Percentiles rank a stretch among this genome's conserved stretches.
phyloP scores from a whole-genome alignment of 2,888 invertebrate genomes.

The Drosophila ustulata region DNA sequence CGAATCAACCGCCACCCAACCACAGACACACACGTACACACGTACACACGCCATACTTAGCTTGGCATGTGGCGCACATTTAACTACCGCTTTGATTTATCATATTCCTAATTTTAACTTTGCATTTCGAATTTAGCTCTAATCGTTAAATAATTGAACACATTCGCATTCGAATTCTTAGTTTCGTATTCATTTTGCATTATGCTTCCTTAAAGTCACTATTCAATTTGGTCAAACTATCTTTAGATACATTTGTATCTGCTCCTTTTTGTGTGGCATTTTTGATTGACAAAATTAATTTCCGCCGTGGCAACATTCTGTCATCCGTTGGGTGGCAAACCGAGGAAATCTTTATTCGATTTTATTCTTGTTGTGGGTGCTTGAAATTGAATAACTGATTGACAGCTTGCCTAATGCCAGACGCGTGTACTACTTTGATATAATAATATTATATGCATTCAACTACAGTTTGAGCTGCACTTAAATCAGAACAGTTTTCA shows the following conservation, averaged over 20 bases:
- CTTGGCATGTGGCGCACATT: constrained; percentile 32
- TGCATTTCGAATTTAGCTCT: neutral
- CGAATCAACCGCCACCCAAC: constrained; percentile 9
- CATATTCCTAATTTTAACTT: neutral
- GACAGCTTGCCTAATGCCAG: constrained; percentile 33
- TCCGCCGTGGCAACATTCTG: constrained; percentile 54
- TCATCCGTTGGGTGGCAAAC: constrained; percentile 18
- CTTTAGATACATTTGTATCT: neutral
- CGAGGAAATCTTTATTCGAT: constrained; percentile 8
- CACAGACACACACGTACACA: neutral
- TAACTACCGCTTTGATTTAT: constrained; percentile 38
- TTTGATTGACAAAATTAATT: constrained; percentile 77
- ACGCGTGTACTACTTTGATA: constrained; percentile 2
- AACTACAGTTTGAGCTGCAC: neutral
- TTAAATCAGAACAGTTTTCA: too few relatives aligned
- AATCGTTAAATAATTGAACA: constrained; percentile 6
- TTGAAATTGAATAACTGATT: constrained; percentile 34
- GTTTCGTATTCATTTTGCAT: neutral
- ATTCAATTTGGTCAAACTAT: neutral
- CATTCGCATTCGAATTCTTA: neutral
- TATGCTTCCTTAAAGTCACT: neutral
- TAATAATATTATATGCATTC: neutral
- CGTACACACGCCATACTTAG: constrained; percentile 29
- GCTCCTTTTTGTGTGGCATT: constrained; percentile 11
- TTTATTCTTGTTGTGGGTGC: neutral